phyloP scores from a whole-genome alignment of 2,888 invertebrate species.

The Andrena bicolor region DNA sequence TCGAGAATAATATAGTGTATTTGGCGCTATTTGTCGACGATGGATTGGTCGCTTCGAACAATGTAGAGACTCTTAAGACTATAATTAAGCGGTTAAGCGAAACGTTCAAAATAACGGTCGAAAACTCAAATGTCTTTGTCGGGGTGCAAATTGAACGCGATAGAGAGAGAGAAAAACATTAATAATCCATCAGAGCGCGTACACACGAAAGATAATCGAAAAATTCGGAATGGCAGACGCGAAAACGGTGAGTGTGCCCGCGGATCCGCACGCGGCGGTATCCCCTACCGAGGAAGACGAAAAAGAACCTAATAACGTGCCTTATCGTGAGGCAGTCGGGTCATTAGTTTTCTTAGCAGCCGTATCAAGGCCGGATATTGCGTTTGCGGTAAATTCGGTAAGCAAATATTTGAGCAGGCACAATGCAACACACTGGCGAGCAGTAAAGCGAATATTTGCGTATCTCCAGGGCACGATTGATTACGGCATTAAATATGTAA shows the following conservation, averaged over 20 bases:
- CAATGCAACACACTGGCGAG: neutral
- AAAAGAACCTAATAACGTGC: neutral
- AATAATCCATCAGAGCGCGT: neutral
- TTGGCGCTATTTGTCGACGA: neutral
- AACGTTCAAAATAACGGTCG: neutral
- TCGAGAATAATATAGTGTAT: neutral
- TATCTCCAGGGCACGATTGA: neutral
- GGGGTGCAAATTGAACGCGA: constrained; percentile 3
- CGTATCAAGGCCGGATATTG: neutral
- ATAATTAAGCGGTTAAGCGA: too few species aligned
- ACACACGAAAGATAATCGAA: neutral
- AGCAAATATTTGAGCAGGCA: neutral
- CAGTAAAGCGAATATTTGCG: constrained; percentile 1
- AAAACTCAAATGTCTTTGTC: constrained; percentile 1
- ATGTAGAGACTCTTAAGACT: too few species aligned
- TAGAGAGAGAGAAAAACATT: neutral
- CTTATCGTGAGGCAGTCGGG: constrained; percentile 2
- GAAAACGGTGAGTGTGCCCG: neutral
- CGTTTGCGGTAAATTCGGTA: neutral
- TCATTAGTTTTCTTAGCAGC: neutral
- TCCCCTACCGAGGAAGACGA: neutral
- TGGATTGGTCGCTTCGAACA: neutral
- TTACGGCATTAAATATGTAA: neutral
- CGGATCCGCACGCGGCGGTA: neutral
- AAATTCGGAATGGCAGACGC: constrained; percentile 3